A percentile compares a stretch with the other conserved stretches of the same genome.
These are phyloP conservation scores for Tanytarsus gracilentus DNA, from an alignment of 2,888 invertebrate species.

Conservation along the genomic window DNA sequence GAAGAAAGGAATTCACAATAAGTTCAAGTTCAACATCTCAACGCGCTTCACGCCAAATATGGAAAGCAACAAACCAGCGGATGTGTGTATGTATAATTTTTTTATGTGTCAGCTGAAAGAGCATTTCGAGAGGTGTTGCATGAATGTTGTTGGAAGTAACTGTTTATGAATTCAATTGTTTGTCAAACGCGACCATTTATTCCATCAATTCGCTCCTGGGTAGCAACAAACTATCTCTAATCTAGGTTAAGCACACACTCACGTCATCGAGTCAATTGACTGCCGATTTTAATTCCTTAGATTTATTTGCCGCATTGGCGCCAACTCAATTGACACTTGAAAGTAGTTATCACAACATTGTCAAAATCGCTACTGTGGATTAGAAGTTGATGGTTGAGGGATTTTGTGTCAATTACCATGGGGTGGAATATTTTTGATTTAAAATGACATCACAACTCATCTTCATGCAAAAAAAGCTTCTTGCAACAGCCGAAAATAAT, in stretches of 20 bases:
- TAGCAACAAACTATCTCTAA: background rate
- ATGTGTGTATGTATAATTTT: conserved; percentile 10
- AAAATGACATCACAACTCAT: background rate
- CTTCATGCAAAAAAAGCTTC: background rate
- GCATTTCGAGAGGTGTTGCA: conserved; percentile 26
- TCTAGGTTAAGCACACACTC: background rate
- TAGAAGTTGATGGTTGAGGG: no score
- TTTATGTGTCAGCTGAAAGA: conserved; percentile 24
- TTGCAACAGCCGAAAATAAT: background rate
- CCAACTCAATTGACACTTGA: no score
- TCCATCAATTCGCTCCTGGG: conserved; percentile 12
- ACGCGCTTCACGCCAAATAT: conserved; percentile 20
- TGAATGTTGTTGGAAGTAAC: conserved; percentile 19
- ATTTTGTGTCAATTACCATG: no score
- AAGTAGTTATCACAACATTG: no score
- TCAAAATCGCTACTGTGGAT: no score
- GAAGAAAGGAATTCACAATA: conserved; percentile 5
- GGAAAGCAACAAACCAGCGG: background rate
- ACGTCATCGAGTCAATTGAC: background rate
- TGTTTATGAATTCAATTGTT: conserved; percentile 20
- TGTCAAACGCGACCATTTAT: conserved; percentile 23
- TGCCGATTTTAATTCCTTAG: no score
- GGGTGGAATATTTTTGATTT: no score
- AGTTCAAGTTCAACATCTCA: conserved; percentile 24
- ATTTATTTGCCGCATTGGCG: background rate